Evolutionary conservation across 1,140 invertebrate species (phyloP).

Genomic region (Lepeophtheirus salmonis): DNA sequence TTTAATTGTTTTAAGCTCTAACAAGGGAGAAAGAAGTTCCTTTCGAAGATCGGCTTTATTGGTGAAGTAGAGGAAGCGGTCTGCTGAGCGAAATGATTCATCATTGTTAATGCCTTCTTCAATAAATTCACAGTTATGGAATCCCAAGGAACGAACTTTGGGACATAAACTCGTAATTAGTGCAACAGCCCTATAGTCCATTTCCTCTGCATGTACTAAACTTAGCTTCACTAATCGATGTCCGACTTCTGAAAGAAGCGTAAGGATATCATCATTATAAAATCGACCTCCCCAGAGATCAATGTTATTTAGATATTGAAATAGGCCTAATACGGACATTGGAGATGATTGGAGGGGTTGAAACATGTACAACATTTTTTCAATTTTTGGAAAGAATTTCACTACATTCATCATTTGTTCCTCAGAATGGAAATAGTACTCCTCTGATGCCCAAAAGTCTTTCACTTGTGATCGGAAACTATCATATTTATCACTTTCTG

Average conservation of each 20-base stretch:
- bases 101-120: background rate
- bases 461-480: background rate
- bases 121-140: conserved; percentile 6
- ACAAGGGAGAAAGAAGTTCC: background rate
- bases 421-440: conserved; percentile 15
- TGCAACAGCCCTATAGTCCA: background rate
- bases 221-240: background rate
- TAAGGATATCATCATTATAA: background rate
- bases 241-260: background rate
- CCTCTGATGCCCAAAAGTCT: conserved; percentile 15
- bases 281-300: conserved; percentile 11
- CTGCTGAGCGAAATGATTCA: background rate
- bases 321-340: background rate
- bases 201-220: conserved; percentile 11
- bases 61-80: background rate
- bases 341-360: background rate
- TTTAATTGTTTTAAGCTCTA: background rate
- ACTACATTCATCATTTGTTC: conserved; percentile 4
- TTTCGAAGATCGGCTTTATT: background rate
- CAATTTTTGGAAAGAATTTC: conserved; percentile 1
- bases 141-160: background rate
- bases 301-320: conserved; percentile 1
- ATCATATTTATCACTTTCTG: background rate
- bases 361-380: conserved; percentile 13
- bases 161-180: background rate